Conservation (phyloP, 2,113 vertebrate genomes). For the Podarcis raffonei region DNA sequence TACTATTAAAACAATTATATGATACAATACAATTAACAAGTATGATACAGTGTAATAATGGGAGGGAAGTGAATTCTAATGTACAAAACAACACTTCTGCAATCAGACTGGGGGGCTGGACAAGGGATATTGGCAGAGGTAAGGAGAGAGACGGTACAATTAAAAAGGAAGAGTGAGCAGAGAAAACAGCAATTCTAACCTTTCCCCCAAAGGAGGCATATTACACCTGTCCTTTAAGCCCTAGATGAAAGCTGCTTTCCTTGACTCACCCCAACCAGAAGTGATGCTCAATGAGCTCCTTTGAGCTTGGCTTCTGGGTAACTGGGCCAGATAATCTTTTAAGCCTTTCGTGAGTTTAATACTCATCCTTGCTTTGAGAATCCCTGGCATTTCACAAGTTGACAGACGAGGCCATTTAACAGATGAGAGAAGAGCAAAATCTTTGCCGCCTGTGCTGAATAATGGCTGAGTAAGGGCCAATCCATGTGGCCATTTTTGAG, state of each 20-base stretch:
- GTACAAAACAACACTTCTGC: not conserved
- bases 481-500: not conserved
- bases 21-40: no score
- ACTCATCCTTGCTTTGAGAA: constrained; percentile 60
- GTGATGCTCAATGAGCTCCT: constrained; percentile 38
- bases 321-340: constrained; percentile 65
- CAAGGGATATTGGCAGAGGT: constrained; percentile 5
- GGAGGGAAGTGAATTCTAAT: not conserved
- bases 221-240: constrained; percentile 31
- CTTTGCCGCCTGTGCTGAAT: constrained; percentile 46
- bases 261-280: constrained; percentile 53
- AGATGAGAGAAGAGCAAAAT: constrained; percentile 42
- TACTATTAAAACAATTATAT: not conserved
- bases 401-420: constrained; percentile 59
- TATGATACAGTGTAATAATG: no score
- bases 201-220: not conserved
- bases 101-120: not conserved
- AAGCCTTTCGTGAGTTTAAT: constrained; percentile 65
- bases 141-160: constrained; percentile 9
- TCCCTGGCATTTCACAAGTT: constrained; percentile 54
- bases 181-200: constrained; percentile 20
- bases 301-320: constrained; percentile 58
- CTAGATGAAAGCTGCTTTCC: not conserved
- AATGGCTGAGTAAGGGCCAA: constrained; percentile 26
- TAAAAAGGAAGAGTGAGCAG: not conserved